phyloP scores from a whole-genome alignment of 2,797 vertebrate species.

The Chlorospingus flavigularis region DNA sequence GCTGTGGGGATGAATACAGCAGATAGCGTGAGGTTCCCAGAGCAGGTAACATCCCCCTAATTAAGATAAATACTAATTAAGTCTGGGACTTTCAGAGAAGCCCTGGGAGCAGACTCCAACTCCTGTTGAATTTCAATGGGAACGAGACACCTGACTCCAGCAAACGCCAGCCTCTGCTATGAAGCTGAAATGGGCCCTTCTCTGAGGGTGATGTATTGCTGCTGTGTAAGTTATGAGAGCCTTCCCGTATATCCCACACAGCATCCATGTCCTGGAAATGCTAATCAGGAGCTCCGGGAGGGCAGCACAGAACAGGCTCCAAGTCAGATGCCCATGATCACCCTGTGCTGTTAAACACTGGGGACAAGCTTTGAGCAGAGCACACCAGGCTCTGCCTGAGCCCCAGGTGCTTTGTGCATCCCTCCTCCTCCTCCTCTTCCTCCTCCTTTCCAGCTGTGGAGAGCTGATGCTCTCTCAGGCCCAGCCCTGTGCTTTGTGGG shows the following conservation, averaged over 20 bases:
- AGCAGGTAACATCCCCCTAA: conserved; percentile 60
- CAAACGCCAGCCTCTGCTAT: conserved; percentile 16
- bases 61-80: conserved; percentile 70
- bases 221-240: not conserved
- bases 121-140: conserved; percentile 65
- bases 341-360: conserved; percentile 5
- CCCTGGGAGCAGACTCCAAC: conserved; percentile 54
- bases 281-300: conserved; percentile 50
- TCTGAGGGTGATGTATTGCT: conserved; percentile 31
- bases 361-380: not conserved
- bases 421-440: not conserved
- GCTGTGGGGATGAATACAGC: not conserved
- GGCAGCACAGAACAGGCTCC: not conserved
- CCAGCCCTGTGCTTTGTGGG: not conserved
- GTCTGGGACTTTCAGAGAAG: conserved; percentile 65
- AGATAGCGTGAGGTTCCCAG: conserved; percentile 35
- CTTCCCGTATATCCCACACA: conserved; percentile 39
- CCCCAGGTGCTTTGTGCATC: not conserved
- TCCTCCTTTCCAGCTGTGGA: not conserved
- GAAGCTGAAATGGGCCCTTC: conserved; percentile 36
- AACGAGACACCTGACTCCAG: conserved; percentile 42
- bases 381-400: not conserved
- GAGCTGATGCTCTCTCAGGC: not conserved
- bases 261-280: conserved; percentile 56
- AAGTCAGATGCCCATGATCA: not conserved